Evolutionary conservation across 1,140 invertebrate genomes (phyloP).

Genomic region (Batillaria attramentaria): DNA sequence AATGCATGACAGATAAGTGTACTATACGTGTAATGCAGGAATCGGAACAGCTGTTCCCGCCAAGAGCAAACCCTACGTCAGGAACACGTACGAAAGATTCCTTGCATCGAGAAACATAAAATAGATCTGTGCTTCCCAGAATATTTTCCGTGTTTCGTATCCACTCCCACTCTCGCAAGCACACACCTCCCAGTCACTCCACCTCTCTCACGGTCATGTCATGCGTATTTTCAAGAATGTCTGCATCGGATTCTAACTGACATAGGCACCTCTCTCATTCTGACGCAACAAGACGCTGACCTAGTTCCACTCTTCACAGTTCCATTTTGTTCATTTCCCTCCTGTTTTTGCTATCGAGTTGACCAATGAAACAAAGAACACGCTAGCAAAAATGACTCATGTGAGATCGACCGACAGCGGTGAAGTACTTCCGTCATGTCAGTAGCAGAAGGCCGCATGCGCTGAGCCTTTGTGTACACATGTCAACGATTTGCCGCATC

Average conservation of each 20-base stretch:
- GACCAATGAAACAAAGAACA: slow-evolving; percentile 59
- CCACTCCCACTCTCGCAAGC: not conserved
- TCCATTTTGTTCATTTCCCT: slow-evolving; percentile 28
- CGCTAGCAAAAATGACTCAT: slow-evolving; percentile 43
- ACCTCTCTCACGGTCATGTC: too few relatives aligned
- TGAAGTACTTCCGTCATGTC: slow-evolving; percentile 31
- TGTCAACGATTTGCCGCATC: slow-evolving; percentile 14
- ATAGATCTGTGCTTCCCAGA: not conserved
- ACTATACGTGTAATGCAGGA: too few relatives aligned
- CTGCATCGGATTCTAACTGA: not conserved
- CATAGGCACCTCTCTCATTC: slow-evolving; percentile 19
- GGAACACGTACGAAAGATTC: not conserved
- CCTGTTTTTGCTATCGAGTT: slow-evolving; percentile 26
- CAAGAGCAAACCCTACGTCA: slow-evolving; percentile 1
- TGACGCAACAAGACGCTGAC: slow-evolving; percentile 34
- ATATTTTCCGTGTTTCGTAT: not conserved
- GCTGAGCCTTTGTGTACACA: slow-evolving; percentile 21
- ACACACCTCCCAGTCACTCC: slow-evolving; percentile 2
- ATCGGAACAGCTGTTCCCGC: slow-evolving; percentile 6
- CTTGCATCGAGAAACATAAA: not conserved
- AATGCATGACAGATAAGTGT: too few relatives aligned
- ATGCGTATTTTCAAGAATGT: too few relatives aligned
- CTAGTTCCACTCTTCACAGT: slow-evolving; percentile 29
- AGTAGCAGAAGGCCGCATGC: slow-evolving; percentile 26
- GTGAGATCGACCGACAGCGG: not conserved